phyloP scores from a whole-genome alignment of 1,140 invertebrate species.

The Amphibalanus amphitrite region DNA sequence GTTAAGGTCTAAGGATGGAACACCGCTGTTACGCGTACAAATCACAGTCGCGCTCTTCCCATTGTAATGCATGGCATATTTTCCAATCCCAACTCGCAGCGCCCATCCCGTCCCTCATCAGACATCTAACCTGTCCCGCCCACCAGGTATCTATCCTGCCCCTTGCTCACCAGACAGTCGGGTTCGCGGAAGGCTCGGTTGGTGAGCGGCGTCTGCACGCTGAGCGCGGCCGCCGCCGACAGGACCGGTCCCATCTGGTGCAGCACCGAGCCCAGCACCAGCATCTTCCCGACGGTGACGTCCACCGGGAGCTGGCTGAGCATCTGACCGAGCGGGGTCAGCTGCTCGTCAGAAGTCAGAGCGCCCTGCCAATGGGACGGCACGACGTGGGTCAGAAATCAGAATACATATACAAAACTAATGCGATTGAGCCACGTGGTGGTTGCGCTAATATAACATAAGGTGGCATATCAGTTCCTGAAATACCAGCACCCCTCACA shows the following conservation, averaged over 20 bases:
- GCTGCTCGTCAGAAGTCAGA: conserved; percentile 55
- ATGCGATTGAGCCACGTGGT: no score
- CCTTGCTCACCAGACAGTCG: conserved; percentile 41
- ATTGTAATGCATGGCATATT: no score
- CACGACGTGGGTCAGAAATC: no score
- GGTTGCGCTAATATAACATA: no score
- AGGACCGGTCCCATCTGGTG: conserved; percentile 52
- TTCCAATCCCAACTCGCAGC: no score
- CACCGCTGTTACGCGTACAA: no score
- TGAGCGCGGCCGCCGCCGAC: conserved; percentile 75
- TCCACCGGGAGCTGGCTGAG: conserved; percentile 83
- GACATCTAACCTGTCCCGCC: conserved; percentile 36
- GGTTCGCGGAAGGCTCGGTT: conserved; percentile 67
- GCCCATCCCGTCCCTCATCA: conserved; percentile 23
- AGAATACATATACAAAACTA: no score
- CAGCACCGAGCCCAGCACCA: conserved; percentile 81
- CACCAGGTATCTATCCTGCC: conserved; percentile 11
- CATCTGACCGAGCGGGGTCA: conserved; percentile 79
- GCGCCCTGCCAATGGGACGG: conserved; percentile 60
- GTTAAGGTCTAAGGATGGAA: no score
- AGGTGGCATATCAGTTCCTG: no score
- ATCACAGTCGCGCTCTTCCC: no score
- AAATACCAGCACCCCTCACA: no score
- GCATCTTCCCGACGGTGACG: conserved; percentile 86
- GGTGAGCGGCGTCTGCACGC: conserved; percentile 84